These are phyloP conservation scores for Lacerta viridis DNA, from an alignment of 2,797 vertebrate species.

Conservation along the genomic window DNA sequence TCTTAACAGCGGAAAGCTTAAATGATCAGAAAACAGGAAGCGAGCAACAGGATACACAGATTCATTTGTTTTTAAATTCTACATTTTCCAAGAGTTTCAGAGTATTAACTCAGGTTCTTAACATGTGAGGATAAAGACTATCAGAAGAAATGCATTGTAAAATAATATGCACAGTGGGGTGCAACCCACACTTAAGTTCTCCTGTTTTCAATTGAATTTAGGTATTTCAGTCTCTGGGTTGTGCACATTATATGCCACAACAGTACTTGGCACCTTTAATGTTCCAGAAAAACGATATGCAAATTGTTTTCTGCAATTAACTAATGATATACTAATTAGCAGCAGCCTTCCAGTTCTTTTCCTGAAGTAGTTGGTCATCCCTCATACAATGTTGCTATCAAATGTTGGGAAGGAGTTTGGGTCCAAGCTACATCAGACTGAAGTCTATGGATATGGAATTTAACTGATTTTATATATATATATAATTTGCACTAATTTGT, in stretches of 20 bases:
- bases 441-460: neutral
- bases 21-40: conserved; percentile 6
- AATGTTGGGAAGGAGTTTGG: neutral
- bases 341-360: neutral
- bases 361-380: neutral
- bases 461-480: neutral
- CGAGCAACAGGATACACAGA: neutral
- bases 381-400: neutral
- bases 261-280: neutral
- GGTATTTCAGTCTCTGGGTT: neutral
- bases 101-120: conserved; percentile 1
- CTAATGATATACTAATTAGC: conserved; percentile 4
- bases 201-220: neutral
- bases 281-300: neutral
- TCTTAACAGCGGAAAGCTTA: neutral
- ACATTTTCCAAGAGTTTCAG: neutral
- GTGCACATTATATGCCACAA: neutral
- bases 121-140: neutral
- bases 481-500: conserved; percentile 18
- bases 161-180: neutral
- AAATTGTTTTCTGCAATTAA: conserved; percentile 7
- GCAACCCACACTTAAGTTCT: neutral
- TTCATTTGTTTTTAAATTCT: neutral
- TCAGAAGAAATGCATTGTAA: neutral
- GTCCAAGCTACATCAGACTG: neutral